Percentiles rank a stretch among this genome's conserved stretches.
These are phyloP conservation scores for Neosalanx taihuensis DNA, from an alignment of 2,797 vertebrate species.

Conservation along the genomic window DNA sequence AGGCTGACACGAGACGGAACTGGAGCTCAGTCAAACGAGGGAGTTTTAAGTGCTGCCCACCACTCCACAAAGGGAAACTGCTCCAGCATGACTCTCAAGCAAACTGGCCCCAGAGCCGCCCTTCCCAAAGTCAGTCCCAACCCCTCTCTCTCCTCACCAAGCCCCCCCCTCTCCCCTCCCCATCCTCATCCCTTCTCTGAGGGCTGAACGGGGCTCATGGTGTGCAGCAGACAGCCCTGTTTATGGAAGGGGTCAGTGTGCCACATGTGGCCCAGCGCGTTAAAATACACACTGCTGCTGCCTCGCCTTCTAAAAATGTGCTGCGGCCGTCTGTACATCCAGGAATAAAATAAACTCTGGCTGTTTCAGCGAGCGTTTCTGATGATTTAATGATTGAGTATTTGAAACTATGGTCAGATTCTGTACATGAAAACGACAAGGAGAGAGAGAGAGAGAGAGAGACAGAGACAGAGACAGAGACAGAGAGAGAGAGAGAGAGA, in stretches of 20 bases:
- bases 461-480: too few species aligned
- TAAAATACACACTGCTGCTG: constrained; percentile 77
- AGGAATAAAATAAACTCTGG: constrained; percentile 79
- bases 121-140: constrained; percentile 36
- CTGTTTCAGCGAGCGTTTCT: constrained; percentile 69
- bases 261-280: constrained; percentile 75
- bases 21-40: constrained; percentile 59
- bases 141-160: not conserved
- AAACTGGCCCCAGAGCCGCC: constrained; percentile 43
- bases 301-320: constrained; percentile 76
- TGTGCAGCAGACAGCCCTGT: constrained; percentile 68
- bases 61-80: constrained; percentile 59
- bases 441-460: constrained; percentile 25
- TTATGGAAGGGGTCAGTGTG: constrained; percentile 76
- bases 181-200: constrained; percentile 45
- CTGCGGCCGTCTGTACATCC: constrained; percentile 78
- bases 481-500: too few species aligned
- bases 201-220: constrained; percentile 56
- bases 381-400: constrained; percentile 78
- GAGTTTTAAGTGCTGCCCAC: constrained; percentile 67
- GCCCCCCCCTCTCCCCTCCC: constrained; percentile 23
- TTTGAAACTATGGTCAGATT: constrained; percentile 75
- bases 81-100: constrained; percentile 62
- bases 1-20: constrained; percentile 60
- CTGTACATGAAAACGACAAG: constrained; percentile 61